Percentiles rank a stretch among this genome's conserved stretches.
phyloP scores from a whole-genome alignment of 2,888 invertebrate genomes.

The Sycophila texana region DNA sequence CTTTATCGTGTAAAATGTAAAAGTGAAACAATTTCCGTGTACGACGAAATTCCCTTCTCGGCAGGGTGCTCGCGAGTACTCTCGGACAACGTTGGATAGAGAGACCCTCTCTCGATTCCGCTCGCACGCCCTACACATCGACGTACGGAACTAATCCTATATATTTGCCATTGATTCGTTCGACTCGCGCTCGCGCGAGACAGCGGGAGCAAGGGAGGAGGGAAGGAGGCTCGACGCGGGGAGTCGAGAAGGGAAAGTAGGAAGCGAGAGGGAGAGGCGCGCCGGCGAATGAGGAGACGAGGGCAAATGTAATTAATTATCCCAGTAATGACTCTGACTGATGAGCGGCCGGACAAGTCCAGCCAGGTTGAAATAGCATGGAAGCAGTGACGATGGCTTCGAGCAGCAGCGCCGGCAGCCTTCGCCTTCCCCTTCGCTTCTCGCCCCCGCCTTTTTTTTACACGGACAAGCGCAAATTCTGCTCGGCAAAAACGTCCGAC shows the following conservation, averaged over 20 bases:
- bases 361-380: constrained; percentile 73
- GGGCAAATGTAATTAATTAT: constrained; percentile 82
- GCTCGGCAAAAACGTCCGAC: constrained; percentile 41
- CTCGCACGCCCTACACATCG: constrained; percentile 20
- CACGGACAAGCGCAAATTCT: constrained; percentile 49
- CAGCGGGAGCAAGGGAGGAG: constrained; percentile 72
- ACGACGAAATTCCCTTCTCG: constrained; percentile 17
- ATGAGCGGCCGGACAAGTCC: constrained; percentile 78
- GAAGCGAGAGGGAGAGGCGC: constrained; percentile 60
- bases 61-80: constrained; percentile 34
- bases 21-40: constrained; percentile 48
- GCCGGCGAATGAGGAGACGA: constrained; percentile 76
- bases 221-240: constrained; percentile 60
- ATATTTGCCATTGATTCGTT: constrained; percentile 74
- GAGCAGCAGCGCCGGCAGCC: constrained; percentile 22
- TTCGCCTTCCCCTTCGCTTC: neutral
- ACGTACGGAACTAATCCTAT: constrained; percentile 65
- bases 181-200: constrained; percentile 60
- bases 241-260: constrained; percentile 59
- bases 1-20: constrained; percentile 46
- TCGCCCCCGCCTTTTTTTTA: constrained; percentile 17
- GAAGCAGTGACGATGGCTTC: constrained; percentile 68
- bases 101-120: constrained; percentile 7
- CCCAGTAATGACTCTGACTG: constrained; percentile 82
- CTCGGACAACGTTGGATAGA: constrained; percentile 20